Base-by-base conservation (phyloP, 2,797 vertebrate species). In the Rhynchotus rufescens region DNA sequence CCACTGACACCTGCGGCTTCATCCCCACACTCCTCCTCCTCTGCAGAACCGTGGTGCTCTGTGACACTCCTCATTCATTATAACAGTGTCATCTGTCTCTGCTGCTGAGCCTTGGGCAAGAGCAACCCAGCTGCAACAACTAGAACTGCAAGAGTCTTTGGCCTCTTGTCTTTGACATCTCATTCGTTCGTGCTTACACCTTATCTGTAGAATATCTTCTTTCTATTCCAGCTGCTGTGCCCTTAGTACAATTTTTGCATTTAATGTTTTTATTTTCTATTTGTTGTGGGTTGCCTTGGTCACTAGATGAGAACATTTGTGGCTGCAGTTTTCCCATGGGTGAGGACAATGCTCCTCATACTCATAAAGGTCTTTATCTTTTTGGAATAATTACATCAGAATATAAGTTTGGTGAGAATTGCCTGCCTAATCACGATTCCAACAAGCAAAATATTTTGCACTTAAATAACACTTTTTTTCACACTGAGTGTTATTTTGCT, bases 11-110 rank as follows among this genome's bases (percentile, higher is more conserved):
- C 11, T n/a, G 62, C 45, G 25, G 25, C 67, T 84, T 13, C 2
- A 0, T 25, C 62, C 42, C 11, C 10, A 21, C 4, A 0, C 8
- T 51, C 8, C 42, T 59, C 19, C 54, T 19, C 16, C 15, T 32
- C 74, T 72, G 61, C 34, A 72, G 40, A 2, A 59, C 20, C 8
- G 19, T 86, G 19, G 8, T 26, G 38, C 15, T 47, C 52, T 40
- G 26, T 38, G 34, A 57, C 2, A 15, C 2, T 21, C 30, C 45
- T n/a, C 32, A 17, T 23, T 36, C 30, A 6, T 32, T 52, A 87
- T 51, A 76, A 25, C 67, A 8, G 7, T 47, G 21, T 25, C 4
- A 23, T 34, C 49, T 61, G 19, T 49, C 40, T 54, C 65, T 88
- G 40, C 30, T 56, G 51, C 64, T 84, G 52, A 42, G 2, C 15